A percentile compares a stretch with the other conserved stretches of the same genome.
Evolutionary conservation across 2,888 invertebrate species (phyloP).

Genomic region (Maniola hyperantus): DNA sequence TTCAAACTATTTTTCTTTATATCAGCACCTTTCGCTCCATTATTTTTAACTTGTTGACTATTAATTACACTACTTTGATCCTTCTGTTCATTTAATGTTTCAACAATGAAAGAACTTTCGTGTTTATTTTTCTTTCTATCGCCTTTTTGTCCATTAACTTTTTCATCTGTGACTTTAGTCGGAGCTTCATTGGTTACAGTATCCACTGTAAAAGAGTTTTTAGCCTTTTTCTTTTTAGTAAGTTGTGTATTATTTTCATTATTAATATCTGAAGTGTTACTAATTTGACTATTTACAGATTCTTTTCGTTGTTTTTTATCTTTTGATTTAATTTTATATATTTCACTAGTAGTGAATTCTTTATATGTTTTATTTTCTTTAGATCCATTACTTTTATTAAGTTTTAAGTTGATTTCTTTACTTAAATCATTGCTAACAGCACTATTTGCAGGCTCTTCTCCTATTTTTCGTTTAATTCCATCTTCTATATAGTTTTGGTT

Average conservation of each 20-base stretch:
- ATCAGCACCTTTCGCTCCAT: conserved; percentile 43
- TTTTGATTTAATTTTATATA: not conserved
- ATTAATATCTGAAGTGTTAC: conserved; percentile 34
- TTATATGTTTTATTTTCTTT: conserved; percentile 31
- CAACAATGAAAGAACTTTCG: not conserved
- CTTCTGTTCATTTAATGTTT: conserved; percentile 7
- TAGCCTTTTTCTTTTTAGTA: conserved; percentile 55
- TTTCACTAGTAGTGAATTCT: not conserved
- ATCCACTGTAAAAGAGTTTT: conserved; percentile 53
- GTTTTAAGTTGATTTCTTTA: conserved; percentile 5
- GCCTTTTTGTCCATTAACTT: conserved; percentile 12
- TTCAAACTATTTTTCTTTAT: conserved; percentile 37
- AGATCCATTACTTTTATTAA: conserved; percentile 52
- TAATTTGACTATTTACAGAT: conserved; percentile 20
- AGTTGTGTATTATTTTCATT: conserved; percentile 4
- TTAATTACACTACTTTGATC: not conserved
- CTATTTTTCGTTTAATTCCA: not conserved
- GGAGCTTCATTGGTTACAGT: conserved; percentile 48
- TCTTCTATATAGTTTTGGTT: conserved; percentile 17
- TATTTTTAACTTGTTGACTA: conserved; percentile 8
- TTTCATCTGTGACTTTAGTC: conserved; percentile 47
- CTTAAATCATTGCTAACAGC: conserved; percentile 34
- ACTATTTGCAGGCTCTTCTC: conserved; percentile 1
- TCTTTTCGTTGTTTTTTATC: conserved; percentile 4
- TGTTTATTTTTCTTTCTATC: conserved; percentile 12